Percentiles rank a stretch among this genome's conserved stretches.
Conservation (phyloP, 1,140 invertebrate species). For the Aradophagus sp. region DNA sequence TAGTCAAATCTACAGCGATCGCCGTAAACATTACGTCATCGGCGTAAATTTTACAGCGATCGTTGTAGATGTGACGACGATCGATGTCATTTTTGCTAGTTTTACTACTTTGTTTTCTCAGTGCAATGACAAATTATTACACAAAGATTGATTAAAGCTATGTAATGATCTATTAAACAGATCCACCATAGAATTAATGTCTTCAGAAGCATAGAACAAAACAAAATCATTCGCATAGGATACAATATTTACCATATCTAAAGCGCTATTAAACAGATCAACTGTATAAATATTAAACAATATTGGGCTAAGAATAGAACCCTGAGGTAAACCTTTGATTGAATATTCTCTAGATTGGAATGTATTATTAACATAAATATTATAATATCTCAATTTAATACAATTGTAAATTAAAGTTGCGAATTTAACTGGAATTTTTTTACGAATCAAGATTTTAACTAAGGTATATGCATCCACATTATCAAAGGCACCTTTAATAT, state of each 20-base stretch:
- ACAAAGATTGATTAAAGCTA: no score
- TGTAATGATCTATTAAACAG: no score
- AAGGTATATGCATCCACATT: slow-evolving; percentile 16
- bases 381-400: slow-evolving; percentile 1
- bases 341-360: neutral
- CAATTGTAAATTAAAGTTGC: slow-evolving; percentile 5
- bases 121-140: no score
- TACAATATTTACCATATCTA: neutral
- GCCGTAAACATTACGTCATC: no score
- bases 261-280: neutral
- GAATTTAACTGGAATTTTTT: neutral
- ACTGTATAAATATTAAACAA: slow-evolving; percentile 5
- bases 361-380: neutral
- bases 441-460: neutral
- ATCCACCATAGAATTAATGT: neutral
- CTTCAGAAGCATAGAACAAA: neutral
- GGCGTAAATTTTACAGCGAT: no score
- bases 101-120: no score
- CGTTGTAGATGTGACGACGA: no score
- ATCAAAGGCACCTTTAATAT: slow-evolving; percentile 23
- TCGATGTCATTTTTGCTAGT: no score
- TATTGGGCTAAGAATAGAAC: slow-evolving; percentile 4
- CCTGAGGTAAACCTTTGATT: slow-evolving; percentile 3
- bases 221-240: slow-evolving; percentile 3
- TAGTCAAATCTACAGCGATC: no score